Conservation (phyloP, 2,797 vertebrate species). For the Neosilurus hyrtlii region DNA sequence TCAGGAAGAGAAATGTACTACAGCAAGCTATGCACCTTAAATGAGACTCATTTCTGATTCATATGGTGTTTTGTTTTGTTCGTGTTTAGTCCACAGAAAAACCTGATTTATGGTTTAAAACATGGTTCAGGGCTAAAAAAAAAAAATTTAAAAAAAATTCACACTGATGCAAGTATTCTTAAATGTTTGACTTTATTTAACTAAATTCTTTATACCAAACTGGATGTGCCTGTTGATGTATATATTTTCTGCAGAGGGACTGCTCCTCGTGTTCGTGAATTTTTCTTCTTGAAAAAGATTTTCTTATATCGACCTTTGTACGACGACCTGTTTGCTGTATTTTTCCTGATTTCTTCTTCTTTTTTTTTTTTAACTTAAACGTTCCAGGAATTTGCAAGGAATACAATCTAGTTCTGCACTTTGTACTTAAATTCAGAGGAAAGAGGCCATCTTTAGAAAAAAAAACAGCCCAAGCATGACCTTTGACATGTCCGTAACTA, state of each 20-base stretch:
- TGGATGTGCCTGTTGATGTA: slow-evolving; percentile 79
- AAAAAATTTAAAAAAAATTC: slow-evolving; percentile 21
- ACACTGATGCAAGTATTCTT: slow-evolving; percentile 55
- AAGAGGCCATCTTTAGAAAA: slow-evolving; percentile 62
- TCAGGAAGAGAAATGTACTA: slow-evolving; percentile 66
- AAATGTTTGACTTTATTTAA: slow-evolving; percentile 56
- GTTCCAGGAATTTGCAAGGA: slow-evolving; percentile 79
- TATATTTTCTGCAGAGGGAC: slow-evolving; percentile 70
- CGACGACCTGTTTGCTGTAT: slow-evolving; percentile 67
- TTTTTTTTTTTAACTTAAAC: slow-evolving; percentile 20
- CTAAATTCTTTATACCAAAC: slow-evolving; percentile 74
- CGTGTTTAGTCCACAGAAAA: slow-evolving; percentile 38
- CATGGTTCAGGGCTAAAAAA: slow-evolving; percentile 36
- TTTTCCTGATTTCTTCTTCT: slow-evolving; percentile 45
- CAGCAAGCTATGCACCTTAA: slow-evolving; percentile 78
- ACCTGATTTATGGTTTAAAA: slow-evolving; percentile 51
- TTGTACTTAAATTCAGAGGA: slow-evolving; percentile 71
- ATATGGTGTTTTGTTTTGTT: background rate
- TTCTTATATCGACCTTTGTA: slow-evolving; percentile 72
- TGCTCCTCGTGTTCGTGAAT: slow-evolving; percentile 67
- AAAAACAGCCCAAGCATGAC: slow-evolving; percentile 24
- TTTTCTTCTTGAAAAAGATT: slow-evolving; percentile 72
- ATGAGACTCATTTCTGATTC: slow-evolving; percentile 56
- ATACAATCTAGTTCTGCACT: slow-evolving; percentile 83
- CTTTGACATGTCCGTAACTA: slow-evolving; percentile 41